A percentile compares a stretch with the other conserved stretches of the same genome.
These are phyloP conservation scores for Corbicula japonica DNA, from an alignment of 2,888 invertebrate genomes.

Conservation along the genomic window DNA sequence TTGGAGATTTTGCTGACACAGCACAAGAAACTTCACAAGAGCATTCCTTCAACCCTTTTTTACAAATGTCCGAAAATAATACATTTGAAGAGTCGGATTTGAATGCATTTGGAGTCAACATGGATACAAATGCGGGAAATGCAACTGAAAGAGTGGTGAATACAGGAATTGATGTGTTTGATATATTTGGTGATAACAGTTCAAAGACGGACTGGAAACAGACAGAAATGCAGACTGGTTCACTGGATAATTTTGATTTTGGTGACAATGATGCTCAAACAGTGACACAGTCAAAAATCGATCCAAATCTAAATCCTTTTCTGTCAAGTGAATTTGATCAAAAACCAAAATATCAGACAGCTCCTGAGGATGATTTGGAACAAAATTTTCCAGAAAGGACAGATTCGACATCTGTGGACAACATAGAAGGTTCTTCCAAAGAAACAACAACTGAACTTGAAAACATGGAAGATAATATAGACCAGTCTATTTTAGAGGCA, in stretches of 20 bases:
- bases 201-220: slow-evolving; percentile 2
- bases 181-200: slow-evolving; percentile 16
- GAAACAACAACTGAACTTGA: background rate
- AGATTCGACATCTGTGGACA: background rate
- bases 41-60: no score
- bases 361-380: no score
- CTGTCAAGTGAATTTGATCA: no score
- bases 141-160: no score
- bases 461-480: slow-evolving; percentile 3
- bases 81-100: no score
- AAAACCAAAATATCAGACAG: no score
- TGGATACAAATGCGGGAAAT: no score
- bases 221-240: slow-evolving; percentile 25
- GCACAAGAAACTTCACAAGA: no score
- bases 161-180: slow-evolving; percentile 13
- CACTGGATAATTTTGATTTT: slow-evolving; percentile 32
- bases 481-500: slow-evolving; percentile 23
- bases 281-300: slow-evolving; percentile 11
- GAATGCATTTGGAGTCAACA: no score
- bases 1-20: slow-evolving; percentile 1
- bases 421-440: background rate
- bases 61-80: no score
- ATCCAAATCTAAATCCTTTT: slow-evolving; percentile 28
- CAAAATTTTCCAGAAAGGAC: no score
- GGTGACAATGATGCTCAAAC: background rate